These are phyloP conservation scores for Archilochus colubris DNA, from an alignment of 2,113 vertebrate genomes.

Conservation along the genomic window DNA sequence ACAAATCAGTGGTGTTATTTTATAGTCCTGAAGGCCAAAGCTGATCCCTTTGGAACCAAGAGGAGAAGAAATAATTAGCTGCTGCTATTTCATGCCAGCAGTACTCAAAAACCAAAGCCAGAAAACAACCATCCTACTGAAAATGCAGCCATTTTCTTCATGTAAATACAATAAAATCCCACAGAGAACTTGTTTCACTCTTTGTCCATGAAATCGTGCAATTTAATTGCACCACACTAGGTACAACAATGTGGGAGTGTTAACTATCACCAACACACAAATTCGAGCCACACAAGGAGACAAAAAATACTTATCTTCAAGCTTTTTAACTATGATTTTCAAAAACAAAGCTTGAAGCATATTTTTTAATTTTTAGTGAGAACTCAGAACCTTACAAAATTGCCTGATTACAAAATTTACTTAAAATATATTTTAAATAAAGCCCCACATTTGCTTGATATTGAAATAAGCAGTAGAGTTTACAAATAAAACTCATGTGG, in stretches of 20 bases:
- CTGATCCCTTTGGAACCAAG: neutral
- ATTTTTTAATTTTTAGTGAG: neutral
- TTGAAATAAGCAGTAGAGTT: neutral
- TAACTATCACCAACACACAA: neutral
- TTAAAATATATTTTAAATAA: neutral
- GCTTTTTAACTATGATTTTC: neutral
- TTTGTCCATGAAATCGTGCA: neutral
- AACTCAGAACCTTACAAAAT: neutral
- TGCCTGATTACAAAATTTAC: neutral
- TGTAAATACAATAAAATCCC: neutral
- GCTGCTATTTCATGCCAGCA: neutral
- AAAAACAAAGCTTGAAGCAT: neutral
- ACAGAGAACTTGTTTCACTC: neutral
- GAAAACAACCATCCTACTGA: neutral
- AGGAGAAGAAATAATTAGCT: neutral
- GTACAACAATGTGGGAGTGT: neutral
- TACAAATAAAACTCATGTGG: neutral
- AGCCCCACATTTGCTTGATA: neutral
- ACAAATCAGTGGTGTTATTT: neutral
- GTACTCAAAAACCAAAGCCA: neutral
- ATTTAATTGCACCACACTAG: neutral
- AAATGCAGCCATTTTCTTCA: neutral
- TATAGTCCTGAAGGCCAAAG: neutral
- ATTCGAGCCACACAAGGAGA: neutral
- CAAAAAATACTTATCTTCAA: neutral